Percentiles rank a stretch among this genome's conserved stretches.
Conservation (phyloP, 2,113 vertebrate genomes). For the Salvelinus sp. region DNA sequence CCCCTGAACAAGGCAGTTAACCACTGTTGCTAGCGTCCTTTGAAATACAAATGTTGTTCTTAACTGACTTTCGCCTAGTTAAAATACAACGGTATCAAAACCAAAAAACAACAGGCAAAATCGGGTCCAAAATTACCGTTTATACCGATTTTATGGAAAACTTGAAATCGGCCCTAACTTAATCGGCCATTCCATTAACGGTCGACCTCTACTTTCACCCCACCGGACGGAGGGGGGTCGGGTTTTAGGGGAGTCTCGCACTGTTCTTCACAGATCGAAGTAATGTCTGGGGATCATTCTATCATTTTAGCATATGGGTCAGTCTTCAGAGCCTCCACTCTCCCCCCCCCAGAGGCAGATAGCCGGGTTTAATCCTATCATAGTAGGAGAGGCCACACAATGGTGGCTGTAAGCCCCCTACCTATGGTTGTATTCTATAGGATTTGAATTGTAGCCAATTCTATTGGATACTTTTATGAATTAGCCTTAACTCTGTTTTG, state of each 20-base stretch:
- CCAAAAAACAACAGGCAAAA: too few species aligned
- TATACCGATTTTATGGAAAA: too few species aligned
- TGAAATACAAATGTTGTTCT: too few species aligned
- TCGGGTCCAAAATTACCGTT: too few species aligned
- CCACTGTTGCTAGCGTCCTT: too few species aligned
- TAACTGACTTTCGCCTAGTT: too few species aligned
- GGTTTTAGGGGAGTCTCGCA: not conserved
- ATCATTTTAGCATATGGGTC: not conserved
- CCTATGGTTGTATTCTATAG: not conserved
- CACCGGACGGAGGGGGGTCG: not conserved
- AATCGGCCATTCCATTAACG: too few species aligned
- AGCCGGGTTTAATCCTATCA: slow-evolving; percentile 47
- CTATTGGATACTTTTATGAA: not conserved
- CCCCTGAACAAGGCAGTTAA: too few species aligned
- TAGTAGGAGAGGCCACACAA: slow-evolving; percentile 37
- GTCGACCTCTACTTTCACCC: not conserved
- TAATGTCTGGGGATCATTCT: not conserved
- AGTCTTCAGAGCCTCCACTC: not conserved
- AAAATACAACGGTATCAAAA: too few species aligned
- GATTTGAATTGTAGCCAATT: not conserved
- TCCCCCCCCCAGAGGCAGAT: not conserved
- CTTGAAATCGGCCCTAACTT: too few species aligned
- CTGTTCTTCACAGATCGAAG: not conserved
- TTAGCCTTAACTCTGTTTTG: slow-evolving; percentile 5
- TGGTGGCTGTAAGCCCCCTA: not conserved